A percentile compares a stretch with the other conserved stretches of the same genome.
Conservation (phyloP, 2,113 vertebrate genomes). For the Paraplagusia blochii region DNA sequence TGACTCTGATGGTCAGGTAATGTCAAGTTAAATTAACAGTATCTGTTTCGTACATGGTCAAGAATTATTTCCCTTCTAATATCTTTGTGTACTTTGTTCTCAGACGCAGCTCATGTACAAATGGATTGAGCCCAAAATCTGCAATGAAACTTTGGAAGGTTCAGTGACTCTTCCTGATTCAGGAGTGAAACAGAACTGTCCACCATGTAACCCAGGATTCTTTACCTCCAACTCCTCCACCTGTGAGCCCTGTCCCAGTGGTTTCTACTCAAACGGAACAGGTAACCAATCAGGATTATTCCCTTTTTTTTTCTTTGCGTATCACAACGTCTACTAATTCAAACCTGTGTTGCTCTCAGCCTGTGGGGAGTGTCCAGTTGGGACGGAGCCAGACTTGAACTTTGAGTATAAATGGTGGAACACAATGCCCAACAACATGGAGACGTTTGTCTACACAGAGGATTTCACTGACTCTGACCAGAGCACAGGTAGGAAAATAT, state of each 20-base stretch:
- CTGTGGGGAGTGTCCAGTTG: conserved; percentile 83
- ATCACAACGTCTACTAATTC: background rate
- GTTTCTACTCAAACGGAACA: conserved; percentile 87
- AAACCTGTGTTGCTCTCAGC: conserved; percentile 62
- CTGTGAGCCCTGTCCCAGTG: conserved; percentile 83
- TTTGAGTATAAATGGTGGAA: conserved; percentile 99
- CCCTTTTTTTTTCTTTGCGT: background rate
- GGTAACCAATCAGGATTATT: conserved; percentile 65
- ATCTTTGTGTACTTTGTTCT: conserved; percentile 20
- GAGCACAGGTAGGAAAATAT: conserved; percentile 77
- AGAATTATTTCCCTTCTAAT: background rate
- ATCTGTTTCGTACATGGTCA: background rate
- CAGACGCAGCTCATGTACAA: conserved; percentile 96
- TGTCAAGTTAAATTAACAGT: background rate
- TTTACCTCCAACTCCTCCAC: conserved; percentile 77
- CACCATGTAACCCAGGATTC: conserved; percentile 94
- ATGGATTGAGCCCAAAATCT: conserved; percentile 94
- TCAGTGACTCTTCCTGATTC: conserved; percentile 81
- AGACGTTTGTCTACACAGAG: conserved; percentile 78
- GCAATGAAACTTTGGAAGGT: conserved; percentile 75
- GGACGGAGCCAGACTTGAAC: conserved; percentile 83
- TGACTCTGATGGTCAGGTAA: conserved; percentile 82
- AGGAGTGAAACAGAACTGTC: conserved; percentile 80
- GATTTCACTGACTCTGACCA: conserved; percentile 80
- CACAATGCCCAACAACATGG: conserved; percentile 88